Base-by-base conservation (phyloP, 2,797 vertebrate species). In the Gila robusta region DNA sequence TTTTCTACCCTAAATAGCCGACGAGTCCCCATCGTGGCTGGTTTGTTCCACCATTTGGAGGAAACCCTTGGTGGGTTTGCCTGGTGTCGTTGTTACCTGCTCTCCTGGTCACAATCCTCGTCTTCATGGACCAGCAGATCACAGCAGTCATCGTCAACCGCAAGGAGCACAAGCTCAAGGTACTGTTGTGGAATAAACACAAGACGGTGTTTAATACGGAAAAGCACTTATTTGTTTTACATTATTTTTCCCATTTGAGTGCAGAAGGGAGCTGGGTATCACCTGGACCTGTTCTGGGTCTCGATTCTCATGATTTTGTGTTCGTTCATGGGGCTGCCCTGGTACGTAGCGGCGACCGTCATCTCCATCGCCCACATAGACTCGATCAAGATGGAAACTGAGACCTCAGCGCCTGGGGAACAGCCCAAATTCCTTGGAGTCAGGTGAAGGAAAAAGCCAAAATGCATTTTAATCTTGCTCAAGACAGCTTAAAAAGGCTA, bases 111-210 rank as follows among this genome's bases (percentile, higher is more conserved):
- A 99, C 98, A 59, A 99, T 99, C 89, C 97, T 99, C 87, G 96
- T 99, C 91, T 99, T 99, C 88, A 99, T 99, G 98, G 98, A 99
- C 94, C 98, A 99, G 90, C 98, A 99, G 91, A 98, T 99, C 94
- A 99, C 98, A 0, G 98, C 98, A 0, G 98, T 99, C 90, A 99
- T 99, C 0, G 97, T 99, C 91, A 99, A 99, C 95, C 96, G 98
- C 93, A 99, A 99, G 88, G 98, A 99, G 90, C 96, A 99, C 93
- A 99, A 99, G 90, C 97, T 99, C 39, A 99, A 98, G 96, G 98
- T 99, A 59, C 52, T 37, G 28, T 49, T 69, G 44, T 74, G 47
- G 79, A 67, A 47, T 71, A 78, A 21, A 66, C 17, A 54, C 28
- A 54, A 5, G 5, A 1, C 3, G 2, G 16, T 19, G 71, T 8